A percentile compares a stretch with the other conserved stretches of the same genome.
These are phyloP conservation scores for Drosophila nr. medialis DNA, from an alignment of 2,888 invertebrate genomes.

Conservation along the genomic window DNA sequence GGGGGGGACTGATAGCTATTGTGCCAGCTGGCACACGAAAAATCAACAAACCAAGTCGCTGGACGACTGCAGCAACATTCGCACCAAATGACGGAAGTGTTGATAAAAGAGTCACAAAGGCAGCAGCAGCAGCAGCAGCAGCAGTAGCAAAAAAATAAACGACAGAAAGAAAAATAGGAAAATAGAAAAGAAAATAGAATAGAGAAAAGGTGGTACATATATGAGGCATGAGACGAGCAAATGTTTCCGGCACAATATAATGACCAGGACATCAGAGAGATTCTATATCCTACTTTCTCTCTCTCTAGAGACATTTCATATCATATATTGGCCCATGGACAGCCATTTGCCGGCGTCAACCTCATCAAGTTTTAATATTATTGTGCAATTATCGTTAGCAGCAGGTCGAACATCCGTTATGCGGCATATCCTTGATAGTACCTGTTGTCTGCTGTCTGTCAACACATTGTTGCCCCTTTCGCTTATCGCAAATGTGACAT, in stretches of 20 bases:
- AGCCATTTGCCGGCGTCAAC: conserved; percentile 42
- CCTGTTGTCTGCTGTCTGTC: not conserved
- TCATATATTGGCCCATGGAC: conserved; percentile 8
- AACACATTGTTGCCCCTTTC: conserved; percentile 19
- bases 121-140: conserved; percentile 20
- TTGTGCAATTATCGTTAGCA: conserved; percentile 50
- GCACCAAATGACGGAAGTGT: conserved; percentile 68
- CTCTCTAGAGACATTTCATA: not conserved
- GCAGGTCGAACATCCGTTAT: conserved; percentile 15
- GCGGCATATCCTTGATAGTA: conserved; percentile 11
- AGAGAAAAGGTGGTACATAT: conserved; percentile 6
- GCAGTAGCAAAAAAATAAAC: not conserved
- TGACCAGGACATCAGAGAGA: conserved; percentile 50
- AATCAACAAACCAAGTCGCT: conserved; percentile 55
- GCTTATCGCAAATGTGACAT: conserved; percentile 66
- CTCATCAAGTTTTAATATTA: conserved; percentile 73
- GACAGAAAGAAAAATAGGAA: conserved; percentile 8
- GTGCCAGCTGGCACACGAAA: conserved; percentile 57
- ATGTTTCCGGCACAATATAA: conserved; percentile 56
- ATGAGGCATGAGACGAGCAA: conserved; percentile 52
- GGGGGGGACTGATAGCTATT: conserved; percentile 6
- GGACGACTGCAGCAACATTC: conserved; percentile 46
- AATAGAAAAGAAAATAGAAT: conserved; percentile 20
- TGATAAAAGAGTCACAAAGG: conserved; percentile 74
- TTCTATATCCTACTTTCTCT: not conserved